Percentiles rank a stretch among this genome's conserved stretches.
These are phyloP conservation scores for Sebastes hubbsi DNA, from an alignment of 2,797 vertebrate genomes.

Conservation along the genomic window DNA sequence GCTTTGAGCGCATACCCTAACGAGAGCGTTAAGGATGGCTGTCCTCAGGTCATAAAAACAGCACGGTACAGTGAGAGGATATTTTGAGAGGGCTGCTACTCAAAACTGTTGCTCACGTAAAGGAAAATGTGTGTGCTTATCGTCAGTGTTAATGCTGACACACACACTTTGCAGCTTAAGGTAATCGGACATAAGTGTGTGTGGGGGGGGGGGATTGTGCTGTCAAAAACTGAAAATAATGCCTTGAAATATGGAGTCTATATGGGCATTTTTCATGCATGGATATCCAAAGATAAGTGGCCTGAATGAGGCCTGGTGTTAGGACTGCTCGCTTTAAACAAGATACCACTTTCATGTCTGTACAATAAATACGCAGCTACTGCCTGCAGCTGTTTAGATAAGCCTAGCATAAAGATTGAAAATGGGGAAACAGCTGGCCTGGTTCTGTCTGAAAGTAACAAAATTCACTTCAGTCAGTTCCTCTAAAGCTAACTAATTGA, in stretches of 20 bases:
- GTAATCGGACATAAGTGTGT: not conserved
- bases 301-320: not conserved
- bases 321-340: not conserved
- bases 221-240: not conserved
- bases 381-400: not conserved
- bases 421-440: not conserved
- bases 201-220: not conserved
- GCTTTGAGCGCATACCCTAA: conserved; percentile 18
- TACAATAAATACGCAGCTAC: not conserved
- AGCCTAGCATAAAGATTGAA: not conserved
- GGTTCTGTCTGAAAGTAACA: not conserved
- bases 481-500: not conserved
- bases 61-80: not conserved
- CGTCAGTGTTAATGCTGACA: not conserved
- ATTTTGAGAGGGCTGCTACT: not conserved
- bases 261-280: not conserved
- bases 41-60: conserved; percentile 14
- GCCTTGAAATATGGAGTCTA: not conserved
- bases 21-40: not conserved
- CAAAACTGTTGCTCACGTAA: not conserved
- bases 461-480: not conserved
- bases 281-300: not conserved
- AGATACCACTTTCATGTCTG: not conserved
- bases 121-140: not conserved
- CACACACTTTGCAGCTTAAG: not conserved